Evolutionary conservation across 2,888 invertebrate genomes (phyloP), one percentile per base, ranked within the genome.

Genomic region (Temnothorax unifasciatus): DNA sequence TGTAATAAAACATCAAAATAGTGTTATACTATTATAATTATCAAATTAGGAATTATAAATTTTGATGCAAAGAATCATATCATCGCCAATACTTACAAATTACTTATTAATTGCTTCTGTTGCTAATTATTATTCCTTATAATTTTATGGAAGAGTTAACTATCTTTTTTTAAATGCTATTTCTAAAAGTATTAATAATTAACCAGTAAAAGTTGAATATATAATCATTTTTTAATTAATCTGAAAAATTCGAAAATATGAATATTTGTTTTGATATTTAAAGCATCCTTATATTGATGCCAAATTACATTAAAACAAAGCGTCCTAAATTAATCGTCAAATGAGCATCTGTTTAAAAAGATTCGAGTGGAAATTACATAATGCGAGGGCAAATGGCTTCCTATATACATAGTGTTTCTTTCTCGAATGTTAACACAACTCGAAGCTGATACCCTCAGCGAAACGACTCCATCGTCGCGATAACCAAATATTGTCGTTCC

Each of bases 401-500:
- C 79, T 71, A 47, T 79, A 79, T 73, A 47, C 71, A 59, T 59
- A 59, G 71, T 81, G 79, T 81, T 71, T 81, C 79, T 71, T 81
- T 71, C 59, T 73, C 38, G 79, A 81, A 81, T 81, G 79, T 81
- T 81, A 81, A 81, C 79, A 81, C 79, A 81, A 81, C 59, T 81
- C 71, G 47, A 73, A 81, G 79, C 79, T 73, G 79, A 81, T 81
- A 81, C 79, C 79, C 71, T 73, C 79, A n/a, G 34, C 79, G 79
- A 71, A 79, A 81, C 79, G 79, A 81, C 79, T 81, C 79, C 79
- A 81, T 81, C 71, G 79, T 71, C 79, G 79, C 79, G 71, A 81
- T 81, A 81, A 81, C 79, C 79, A 81, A 81, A 81, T 81, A 81
- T 81, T 81, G 79, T 81, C 79, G 71, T 81, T 81, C 79, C 79